phyloP scores from a whole-genome alignment of 1,140 invertebrate genomes.

The Platorchestia sp. region DNA sequence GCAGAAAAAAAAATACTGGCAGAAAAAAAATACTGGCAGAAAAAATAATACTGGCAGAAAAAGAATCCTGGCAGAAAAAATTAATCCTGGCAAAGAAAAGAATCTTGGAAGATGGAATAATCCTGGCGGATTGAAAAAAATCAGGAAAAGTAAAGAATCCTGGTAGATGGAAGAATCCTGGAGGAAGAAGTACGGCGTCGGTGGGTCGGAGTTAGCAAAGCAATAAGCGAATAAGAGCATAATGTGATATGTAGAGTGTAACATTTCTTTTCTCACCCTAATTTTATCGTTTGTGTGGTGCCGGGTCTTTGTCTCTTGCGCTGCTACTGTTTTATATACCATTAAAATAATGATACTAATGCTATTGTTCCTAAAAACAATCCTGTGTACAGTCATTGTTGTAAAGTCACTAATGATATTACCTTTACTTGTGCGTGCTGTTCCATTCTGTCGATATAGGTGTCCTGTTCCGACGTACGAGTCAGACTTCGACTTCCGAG shows the following conservation, averaged over 20 bases:
- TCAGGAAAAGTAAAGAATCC: too few species aligned
- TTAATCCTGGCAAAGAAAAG: too few species aligned
- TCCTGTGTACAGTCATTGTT: conserved; percentile 23
- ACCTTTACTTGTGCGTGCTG: background rate
- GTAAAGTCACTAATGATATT: background rate
- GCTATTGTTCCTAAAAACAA: conserved; percentile 40
- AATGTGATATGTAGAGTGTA: conserved; percentile 27
- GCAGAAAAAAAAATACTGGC: too few species aligned
- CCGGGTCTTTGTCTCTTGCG: background rate
- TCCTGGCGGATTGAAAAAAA: too few species aligned
- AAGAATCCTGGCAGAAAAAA: too few species aligned
- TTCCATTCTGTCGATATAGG: background rate
- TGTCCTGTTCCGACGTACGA: too few species aligned
- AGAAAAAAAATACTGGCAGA: too few species aligned
- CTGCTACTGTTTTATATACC: background rate
- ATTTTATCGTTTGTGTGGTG: background rate
- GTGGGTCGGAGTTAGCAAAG: background rate
- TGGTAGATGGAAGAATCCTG: too few species aligned
- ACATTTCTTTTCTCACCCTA: background rate
- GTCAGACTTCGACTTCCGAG: too few species aligned
- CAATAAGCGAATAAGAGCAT: conserved; percentile 20
- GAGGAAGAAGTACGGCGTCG: too few species aligned
- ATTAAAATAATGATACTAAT: background rate
- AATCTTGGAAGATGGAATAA: too few species aligned
- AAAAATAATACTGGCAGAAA: too few species aligned